These are phyloP conservation scores for Apamea anceps DNA, from an alignment of 2,888 invertebrate species.

Conservation along the genomic window DNA sequence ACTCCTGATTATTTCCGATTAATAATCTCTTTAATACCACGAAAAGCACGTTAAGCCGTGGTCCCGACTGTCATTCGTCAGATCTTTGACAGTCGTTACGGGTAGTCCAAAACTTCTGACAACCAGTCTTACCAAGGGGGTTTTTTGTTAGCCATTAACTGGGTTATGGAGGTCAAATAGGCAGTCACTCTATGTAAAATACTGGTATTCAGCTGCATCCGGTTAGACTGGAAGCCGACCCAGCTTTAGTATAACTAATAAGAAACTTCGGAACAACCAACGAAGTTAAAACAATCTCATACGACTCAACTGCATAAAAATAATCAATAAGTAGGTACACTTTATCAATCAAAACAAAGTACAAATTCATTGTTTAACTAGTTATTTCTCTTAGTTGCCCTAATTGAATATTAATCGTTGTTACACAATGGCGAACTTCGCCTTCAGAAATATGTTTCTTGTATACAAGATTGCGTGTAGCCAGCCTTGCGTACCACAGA, in stretches of 20 bases:
- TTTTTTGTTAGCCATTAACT: neutral
- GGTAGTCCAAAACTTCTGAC: neutral
- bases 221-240: too few species aligned
- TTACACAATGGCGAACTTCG: conserved; percentile 51
- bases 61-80: neutral
- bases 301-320: conserved; percentile 4
- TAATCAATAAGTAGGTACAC: conserved; percentile 10
- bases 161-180: neutral
- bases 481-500: conserved; percentile 37
- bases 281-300: neutral
- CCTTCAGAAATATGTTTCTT: conserved; percentile 57
- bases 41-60: neutral
- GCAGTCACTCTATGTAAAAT: neutral
- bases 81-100: neutral
- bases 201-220: neutral
- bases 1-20: neutral
- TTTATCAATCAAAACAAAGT: conserved; percentile 29
- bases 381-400: conserved; percentile 47
- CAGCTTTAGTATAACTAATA: neutral
- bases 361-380: conserved; percentile 27
- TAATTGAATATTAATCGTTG: conserved; percentile 55
- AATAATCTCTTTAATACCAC: neutral
- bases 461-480: conserved; percentile 57
- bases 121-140: neutral
- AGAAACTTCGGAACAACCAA: neutral